phyloP scores from a whole-genome alignment of 2,888 invertebrate genomes.

The Dasypolia templi region DNA sequence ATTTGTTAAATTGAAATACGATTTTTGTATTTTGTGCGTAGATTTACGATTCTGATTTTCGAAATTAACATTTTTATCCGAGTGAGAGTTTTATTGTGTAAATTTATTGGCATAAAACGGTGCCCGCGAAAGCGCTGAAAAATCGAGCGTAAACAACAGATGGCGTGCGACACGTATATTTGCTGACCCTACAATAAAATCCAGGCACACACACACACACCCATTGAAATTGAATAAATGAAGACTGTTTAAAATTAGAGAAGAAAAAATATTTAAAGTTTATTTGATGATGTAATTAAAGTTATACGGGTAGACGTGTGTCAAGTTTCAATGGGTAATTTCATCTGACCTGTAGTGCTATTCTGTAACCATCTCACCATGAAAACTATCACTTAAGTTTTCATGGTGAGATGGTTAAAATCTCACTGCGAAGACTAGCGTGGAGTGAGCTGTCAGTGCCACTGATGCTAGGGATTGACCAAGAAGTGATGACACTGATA shows the following conservation, averaged over 20 bases:
- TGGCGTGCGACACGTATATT: constrained; percentile 51
- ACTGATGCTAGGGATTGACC: no score
- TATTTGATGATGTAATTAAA: constrained; percentile 25
- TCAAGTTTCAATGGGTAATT: no score
- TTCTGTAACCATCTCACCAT: no score
- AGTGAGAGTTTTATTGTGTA: constrained; percentile 34
- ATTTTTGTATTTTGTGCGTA: constrained; percentile 47
- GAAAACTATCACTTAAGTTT: no score
- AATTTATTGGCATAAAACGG: constrained; percentile 39
- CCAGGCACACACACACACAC: constrained; percentile 42
- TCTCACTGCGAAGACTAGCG: no score
- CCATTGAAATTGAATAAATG: constrained; percentile 63
- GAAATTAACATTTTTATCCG: constrained; percentile 21
- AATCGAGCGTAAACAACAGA: constrained; percentile 47
- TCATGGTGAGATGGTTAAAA: no score
- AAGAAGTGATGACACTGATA: no score
- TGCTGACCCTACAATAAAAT: constrained; percentile 57
- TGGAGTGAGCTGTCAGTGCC: no score
- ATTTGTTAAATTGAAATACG: constrained; percentile 69
- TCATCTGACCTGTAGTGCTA: no score
- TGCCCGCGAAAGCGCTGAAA: constrained; percentile 28
- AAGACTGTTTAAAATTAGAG: constrained; percentile 58
- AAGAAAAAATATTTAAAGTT: constrained; percentile 54
- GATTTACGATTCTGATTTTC: constrained; percentile 29
- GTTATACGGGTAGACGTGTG: background rate